Evolutionary conservation across 2,113 vertebrate species (phyloP).

Genomic region (Chamaea fasciata): DNA sequence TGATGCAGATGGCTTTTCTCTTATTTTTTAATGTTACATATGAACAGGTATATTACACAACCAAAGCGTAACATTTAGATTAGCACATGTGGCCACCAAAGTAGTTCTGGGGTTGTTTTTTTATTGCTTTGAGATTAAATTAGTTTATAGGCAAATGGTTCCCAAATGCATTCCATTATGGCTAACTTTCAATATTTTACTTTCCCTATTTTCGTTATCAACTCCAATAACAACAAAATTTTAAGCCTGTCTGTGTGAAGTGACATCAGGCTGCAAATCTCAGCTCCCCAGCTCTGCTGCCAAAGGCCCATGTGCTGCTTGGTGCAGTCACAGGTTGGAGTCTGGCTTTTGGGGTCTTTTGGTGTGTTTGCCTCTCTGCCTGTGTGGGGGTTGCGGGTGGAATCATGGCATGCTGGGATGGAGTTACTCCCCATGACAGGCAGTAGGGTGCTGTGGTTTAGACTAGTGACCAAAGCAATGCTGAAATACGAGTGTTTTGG

Average conservation of each 20-base stretch:
- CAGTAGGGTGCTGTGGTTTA: not conserved
- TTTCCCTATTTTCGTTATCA: not conserved
- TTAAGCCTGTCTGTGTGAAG: not conserved
- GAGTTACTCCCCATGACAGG: rapidly evolving
- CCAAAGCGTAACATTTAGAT: not conserved
- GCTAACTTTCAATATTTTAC: not conserved
- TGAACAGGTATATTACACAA: not conserved
- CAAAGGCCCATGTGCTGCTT: not conserved
- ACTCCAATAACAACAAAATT: not conserved
- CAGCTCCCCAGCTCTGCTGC: rapidly evolving
- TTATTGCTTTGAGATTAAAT: not conserved
- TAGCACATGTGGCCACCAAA: not conserved
- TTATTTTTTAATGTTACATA: not conserved
- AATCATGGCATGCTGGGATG: rapidly evolving
- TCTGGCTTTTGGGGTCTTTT: not conserved
- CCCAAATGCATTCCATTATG: not conserved
- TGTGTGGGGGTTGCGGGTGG: not conserved
- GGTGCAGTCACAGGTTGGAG: not conserved
- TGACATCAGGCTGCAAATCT: not conserved
- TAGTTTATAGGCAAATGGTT: not conserved
- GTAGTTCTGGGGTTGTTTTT: not conserved
- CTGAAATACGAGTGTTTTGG: not conserved
- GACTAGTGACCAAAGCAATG: not conserved
- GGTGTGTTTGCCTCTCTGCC: not conserved
- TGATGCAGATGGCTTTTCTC: not conserved